Base-by-base conservation (phyloP, 1,140 invertebrate species). In the Ostrea edulis region DNA sequence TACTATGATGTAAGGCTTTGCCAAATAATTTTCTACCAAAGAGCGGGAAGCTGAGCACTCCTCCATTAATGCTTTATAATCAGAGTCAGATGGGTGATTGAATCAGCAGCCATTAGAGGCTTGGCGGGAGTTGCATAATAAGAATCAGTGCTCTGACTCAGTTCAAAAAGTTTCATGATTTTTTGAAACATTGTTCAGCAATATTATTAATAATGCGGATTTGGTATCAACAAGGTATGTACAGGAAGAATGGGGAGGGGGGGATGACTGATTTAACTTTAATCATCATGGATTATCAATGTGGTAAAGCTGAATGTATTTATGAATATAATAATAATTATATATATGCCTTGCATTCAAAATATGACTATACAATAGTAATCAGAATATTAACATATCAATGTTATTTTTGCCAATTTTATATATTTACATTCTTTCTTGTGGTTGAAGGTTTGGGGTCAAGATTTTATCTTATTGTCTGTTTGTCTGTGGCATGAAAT, bases 1-100 rank as follows among this genome's bases (percentile, higher is more conserved):
- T 77, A 77, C 35, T 17, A 35, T 77, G 14, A 77, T 77, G 25
- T 77, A 77, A 77, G 29, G 29, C 68, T 29, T 11, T 77, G 68
- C 68, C 68, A 77, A 77, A 77, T 77, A 35, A 29, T 77, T 77
- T 77, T 77, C n/a, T 35, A 77, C 68, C 7, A 12, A 11, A 29
- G 22, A 77, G 68, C 68, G 68, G 68, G 68, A 77, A 77, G 22
- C 22, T 29, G 14, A 29, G 14, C 68, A 77, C 68, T 77, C 68
- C 25, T 35, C 68, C 68, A 9, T 77, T 62, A 62, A 62, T 62
- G 55, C n/a, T 62, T 62, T 17, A 77, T 77, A 77, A 77, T 77
- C 68, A 77, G 68, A 77, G 25, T 77, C 68, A 77, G 25, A 77
- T 77, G 68, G 22, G 68, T 77, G 68, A 77, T 77, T 77, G 68